These are phyloP conservation scores for Halcyon leucocephala DNA, from an alignment of 2,797 vertebrate species.

Conservation along the genomic window DNA sequence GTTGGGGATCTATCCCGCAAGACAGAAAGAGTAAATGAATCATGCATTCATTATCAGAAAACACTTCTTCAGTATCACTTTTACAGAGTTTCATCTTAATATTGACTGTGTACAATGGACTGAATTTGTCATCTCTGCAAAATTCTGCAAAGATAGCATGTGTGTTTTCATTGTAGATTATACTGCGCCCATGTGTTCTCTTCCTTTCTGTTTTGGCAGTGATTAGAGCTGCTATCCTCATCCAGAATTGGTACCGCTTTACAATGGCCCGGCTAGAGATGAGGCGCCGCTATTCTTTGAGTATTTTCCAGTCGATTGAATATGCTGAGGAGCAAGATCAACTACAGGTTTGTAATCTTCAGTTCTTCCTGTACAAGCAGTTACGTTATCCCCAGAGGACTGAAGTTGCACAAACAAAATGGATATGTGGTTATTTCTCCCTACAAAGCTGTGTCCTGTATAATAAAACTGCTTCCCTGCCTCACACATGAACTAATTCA, in stretches of 20 bases:
- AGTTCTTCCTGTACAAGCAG: not conserved
- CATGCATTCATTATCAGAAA: not conserved
- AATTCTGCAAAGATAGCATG: not conserved
- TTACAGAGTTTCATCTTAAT: not conserved
- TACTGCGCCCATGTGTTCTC: not conserved
- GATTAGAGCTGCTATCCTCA: constrained; percentile 90
- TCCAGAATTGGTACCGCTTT: constrained; percentile 95
- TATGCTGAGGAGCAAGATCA: constrained; percentile 96
- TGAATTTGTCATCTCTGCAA: not conserved
- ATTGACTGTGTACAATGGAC: not conserved
- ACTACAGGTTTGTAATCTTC: constrained; percentile 85
- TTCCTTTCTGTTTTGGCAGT: constrained; percentile 74
- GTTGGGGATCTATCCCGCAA: not conserved
- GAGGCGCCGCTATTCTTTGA: constrained; percentile 90
- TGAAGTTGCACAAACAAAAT: not conserved
- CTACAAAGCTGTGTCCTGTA: not conserved
- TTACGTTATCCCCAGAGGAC: not conserved
- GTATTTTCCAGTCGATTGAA: constrained; percentile 95
- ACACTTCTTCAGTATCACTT: not conserved
- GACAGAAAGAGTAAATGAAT: not conserved
- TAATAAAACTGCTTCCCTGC: not conserved
- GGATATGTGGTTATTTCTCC: not conserved
- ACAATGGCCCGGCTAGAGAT: constrained; percentile 89
- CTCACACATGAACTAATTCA: not conserved
- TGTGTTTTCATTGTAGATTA: not conserved